Evolutionary conservation across 2,888 invertebrate species (phyloP).

Genomic region (Rhabditoides inermis): DNA sequence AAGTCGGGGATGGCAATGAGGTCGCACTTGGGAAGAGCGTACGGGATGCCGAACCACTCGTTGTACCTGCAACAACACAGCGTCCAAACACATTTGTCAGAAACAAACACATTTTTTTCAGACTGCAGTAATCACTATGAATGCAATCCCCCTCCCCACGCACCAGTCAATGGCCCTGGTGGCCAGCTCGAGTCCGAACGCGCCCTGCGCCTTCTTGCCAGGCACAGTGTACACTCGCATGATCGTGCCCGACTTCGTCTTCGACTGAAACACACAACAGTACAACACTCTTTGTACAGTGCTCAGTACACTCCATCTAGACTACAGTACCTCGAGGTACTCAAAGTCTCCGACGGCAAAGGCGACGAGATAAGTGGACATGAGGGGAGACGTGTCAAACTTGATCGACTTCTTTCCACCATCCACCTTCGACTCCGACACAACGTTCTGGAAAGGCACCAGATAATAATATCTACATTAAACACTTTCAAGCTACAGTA

Average conservation of each 20-base stretch:
- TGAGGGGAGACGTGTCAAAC: constrained; percentile 77
- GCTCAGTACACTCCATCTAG: too few species aligned
- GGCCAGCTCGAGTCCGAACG: constrained; percentile 82
- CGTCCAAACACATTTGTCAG: too few species aligned
- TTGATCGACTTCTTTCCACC: constrained; percentile 56
- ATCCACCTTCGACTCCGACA: background rate
- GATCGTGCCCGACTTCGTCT: constrained; percentile 64
- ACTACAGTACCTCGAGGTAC: constrained; percentile 64
- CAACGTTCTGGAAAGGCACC: background rate
- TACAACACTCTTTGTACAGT: too few species aligned
- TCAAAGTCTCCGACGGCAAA: constrained; percentile 89
- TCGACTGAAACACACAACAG: constrained; percentile 55
- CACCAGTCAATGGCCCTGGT: constrained; percentile 82
- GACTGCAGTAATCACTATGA: too few species aligned
- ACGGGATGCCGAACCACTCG: constrained; percentile 83
- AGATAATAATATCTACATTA: too few species aligned
- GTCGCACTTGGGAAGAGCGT: constrained; percentile 89
- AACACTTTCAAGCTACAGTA: too few species aligned
- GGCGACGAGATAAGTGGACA: constrained; percentile 90
- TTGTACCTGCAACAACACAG: too few species aligned
- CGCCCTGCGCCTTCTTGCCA: constrained; percentile 81
- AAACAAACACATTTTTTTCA: too few species aligned
- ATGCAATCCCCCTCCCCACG: too few species aligned
- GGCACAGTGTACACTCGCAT: constrained; percentile 63
- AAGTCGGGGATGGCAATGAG: constrained; percentile 90